phyloP scores from a whole-genome alignment of 2,888 invertebrate genomes.

The Lissocephala sabroskyi region DNA sequence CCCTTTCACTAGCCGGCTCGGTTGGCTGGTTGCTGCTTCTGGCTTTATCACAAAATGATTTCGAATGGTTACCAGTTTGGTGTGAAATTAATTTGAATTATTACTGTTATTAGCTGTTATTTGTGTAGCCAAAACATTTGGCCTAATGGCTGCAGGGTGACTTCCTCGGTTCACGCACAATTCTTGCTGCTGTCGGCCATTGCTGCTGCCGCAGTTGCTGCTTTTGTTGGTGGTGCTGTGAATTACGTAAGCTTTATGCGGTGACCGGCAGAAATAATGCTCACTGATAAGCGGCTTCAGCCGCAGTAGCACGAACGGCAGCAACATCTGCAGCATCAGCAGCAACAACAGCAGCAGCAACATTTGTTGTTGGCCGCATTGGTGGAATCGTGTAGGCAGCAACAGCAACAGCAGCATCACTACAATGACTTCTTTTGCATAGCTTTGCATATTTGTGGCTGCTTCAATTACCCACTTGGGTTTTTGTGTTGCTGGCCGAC shows the following conservation, averaged over 20 bases:
- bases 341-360: background rate
- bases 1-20: no score
- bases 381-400: slow-evolving; percentile 3
- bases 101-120: slow-evolving; percentile 60
- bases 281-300: slow-evolving; percentile 30
- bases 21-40: no score
- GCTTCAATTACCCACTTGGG: slow-evolving; percentile 43
- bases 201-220: slow-evolving; percentile 19
- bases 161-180: background rate
- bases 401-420: slow-evolving; percentile 11
- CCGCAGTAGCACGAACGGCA: slow-evolving; percentile 18
- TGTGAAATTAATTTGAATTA: slow-evolving; percentile 60
- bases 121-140: slow-evolving; percentile 38
- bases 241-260: slow-evolving; percentile 34
- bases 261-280: slow-evolving; percentile 30
- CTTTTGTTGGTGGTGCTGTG: slow-evolving; percentile 12
- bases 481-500: slow-evolving; percentile 19
- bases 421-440: slow-evolving; percentile 19
- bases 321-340: slow-evolving; percentile 1
- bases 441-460: slow-evolving; percentile 25
- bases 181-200: slow-evolving; percentile 1
- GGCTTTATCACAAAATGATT: slow-evolving; percentile 58
- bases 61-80: slow-evolving; percentile 46
- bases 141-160: background rate
- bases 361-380: no score